Evolutionary conservation across 1,140 invertebrate genomes (phyloP), one percentile per base, ranked within the genome.

Genomic region (Conus betulinus): DNA sequence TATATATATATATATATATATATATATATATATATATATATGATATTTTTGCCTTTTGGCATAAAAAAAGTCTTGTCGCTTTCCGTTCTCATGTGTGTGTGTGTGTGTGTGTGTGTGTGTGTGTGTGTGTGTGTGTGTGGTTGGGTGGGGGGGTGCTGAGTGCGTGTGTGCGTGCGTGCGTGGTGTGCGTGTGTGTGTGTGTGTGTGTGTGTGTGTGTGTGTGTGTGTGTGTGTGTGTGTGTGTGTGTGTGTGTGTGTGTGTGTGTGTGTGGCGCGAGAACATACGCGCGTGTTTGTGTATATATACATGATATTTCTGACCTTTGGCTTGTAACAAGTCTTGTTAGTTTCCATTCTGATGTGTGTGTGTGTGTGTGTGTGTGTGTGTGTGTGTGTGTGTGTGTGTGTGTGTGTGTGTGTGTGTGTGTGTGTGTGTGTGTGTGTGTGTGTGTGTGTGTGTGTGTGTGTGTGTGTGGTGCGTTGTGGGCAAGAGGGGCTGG

Each of bases 211-310:
- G 67, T n/a, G 67, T n/a, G 67, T 71, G 67, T n/a, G 67, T 71
- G 67, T n/a, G 67, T 71, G 67, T 71, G 67, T 10, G 67, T 10
- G 67, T 10, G 67, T 71, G 67, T 71, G 67, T 71, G 67, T 10
- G 67, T 71, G 67, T 71, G 67, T 71, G 67, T 71, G 67, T 71
- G 67, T 71, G 67, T 71, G 67, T 71, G 67, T 71, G 67, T 71
- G 67, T 71, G 67, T 0, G 67, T 3, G 67, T 0, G 67, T 3
- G 67, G 67, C 0, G 67, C 0, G 67, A 17, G 67, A 0, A 7
- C 20, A 20, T 71, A 7, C 20, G 67, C 20, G 67, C 20, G 67
- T 71, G 67, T 71, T 11, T 71, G 67, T 71, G 8, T 71, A 20
- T 71, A 23, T 71, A 20, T 39, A 39, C 3, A 39, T 39, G 39